Evolutionary conservation across 2,113 vertebrate species (phyloP).

Genomic region (Paraplagusia blochii): DNA sequence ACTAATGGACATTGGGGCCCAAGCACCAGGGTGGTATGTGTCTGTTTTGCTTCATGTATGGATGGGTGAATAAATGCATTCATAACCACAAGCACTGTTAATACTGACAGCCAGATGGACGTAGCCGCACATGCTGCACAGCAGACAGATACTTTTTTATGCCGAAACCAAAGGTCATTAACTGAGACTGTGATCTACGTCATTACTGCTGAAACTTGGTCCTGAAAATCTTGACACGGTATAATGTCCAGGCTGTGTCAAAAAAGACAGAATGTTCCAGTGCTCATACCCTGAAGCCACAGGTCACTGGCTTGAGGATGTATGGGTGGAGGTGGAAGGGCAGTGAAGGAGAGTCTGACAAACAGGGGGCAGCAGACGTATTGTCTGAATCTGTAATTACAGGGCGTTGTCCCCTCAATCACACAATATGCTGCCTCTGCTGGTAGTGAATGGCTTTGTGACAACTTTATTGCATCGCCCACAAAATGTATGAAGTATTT

Average conservation of each 20-base stretch:
- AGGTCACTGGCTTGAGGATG: slow-evolving; percentile 52
- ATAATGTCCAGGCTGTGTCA: slow-evolving; percentile 54
- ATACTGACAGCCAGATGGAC: slow-evolving; percentile 49
- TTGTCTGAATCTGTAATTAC: slow-evolving; percentile 63
- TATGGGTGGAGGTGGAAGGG: slow-evolving; percentile 10
- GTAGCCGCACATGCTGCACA: slow-evolving; percentile 19
- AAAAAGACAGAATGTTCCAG: slow-evolving; percentile 59
- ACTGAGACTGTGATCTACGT: slow-evolving; percentile 57
- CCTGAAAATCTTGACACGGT: slow-evolving; percentile 37
- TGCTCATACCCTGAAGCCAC: slow-evolving; percentile 53
- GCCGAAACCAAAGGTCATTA: slow-evolving; percentile 56
- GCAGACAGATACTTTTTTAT: slow-evolving; percentile 38
- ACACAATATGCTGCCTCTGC: slow-evolving; percentile 26
- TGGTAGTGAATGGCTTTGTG: slow-evolving; percentile 5
- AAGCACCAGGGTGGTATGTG: slow-evolving; percentile 7
- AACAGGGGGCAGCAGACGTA: slow-evolving; percentile 52
- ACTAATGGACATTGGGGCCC: slow-evolving; percentile 44
- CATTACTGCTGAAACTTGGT: slow-evolving; percentile 55
- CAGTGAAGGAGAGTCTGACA: slow-evolving; percentile 1
- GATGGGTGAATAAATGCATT: slow-evolving; percentile 46
- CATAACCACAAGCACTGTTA: slow-evolving; percentile 27
- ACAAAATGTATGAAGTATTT: too few relatives aligned
- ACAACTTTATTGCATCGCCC: neutral
- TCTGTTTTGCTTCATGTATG: slow-evolving; percentile 36
- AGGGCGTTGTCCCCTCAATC: slow-evolving; percentile 48